Evolutionary conservation across 1,140 invertebrate species (phyloP).

Genomic region (Ceratina japonica): DNA sequence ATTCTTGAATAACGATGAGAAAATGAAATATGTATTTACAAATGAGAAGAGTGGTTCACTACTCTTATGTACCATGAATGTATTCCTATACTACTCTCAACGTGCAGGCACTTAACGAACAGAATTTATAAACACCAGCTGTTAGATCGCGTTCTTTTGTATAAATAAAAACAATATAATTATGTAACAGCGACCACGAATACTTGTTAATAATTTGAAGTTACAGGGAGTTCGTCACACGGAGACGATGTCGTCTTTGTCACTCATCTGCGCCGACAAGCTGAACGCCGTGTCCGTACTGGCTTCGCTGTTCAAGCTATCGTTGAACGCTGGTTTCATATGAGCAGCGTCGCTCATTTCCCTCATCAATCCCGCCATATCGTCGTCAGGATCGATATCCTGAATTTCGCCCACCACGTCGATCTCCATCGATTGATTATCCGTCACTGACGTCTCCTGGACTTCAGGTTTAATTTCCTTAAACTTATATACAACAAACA

Average conservation of each 20-base stretch:
- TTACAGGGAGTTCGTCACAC: conserved; percentile 56
- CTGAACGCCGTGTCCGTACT: conserved; percentile 78
- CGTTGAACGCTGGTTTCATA: conserved; percentile 72
- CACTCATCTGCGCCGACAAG: conserved; percentile 75
- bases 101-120: conserved; percentile 11
- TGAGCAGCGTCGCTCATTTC: conserved; percentile 76
- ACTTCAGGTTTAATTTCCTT: conserved; percentile 64
- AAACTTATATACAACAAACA: conserved; percentile 64
- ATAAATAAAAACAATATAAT: conserved; percentile 4
- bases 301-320: conserved; percentile 75
- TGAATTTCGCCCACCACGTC: conserved; percentile 70
- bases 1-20: conserved; percentile 15
- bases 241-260: conserved; percentile 73
- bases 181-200: conserved; percentile 20
- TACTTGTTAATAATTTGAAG: not conserved
- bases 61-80: not conserved
- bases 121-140: not conserved
- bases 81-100: not conserved
- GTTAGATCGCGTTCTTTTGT: not conserved
- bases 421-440: conserved; percentile 70
- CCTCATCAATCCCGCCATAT: conserved; percentile 78
- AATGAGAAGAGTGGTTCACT: not conserved
- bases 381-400: conserved; percentile 78
- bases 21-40: conserved; percentile 14
- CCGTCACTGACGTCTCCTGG: conserved; percentile 40